Evolutionary conservation across 2,888 invertebrate species (phyloP), one percentile per base, ranked within the genome.

Genomic region (Polylopha cassiicola): DNA sequence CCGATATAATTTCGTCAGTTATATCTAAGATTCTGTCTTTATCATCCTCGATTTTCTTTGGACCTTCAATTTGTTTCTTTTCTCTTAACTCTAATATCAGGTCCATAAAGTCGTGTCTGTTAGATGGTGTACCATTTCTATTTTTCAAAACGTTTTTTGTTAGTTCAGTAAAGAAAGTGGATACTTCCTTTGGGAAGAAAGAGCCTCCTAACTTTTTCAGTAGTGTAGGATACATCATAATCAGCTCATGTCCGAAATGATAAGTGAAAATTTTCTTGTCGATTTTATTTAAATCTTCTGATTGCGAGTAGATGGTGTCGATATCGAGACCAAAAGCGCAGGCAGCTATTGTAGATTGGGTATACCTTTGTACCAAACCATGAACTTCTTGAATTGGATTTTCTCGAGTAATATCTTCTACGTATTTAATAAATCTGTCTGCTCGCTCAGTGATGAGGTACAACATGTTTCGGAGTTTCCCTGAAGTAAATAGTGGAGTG

Each of bases 391-490:
- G 30, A 3, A 30, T 30, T 10, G 15, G 28, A 1, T 22, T 20
- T 8, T 17, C 8, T 9, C 14, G n/a, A 0, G 14, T 16, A 6
- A 16, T 13, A n/a, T 11, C 4, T n/a, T 13, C 30, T 1, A 38
- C 30, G 13, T 24, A 26, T 2, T 30, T 6, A 17, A 38, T 18
- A 7, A 38, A 38, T n/a, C 6, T 15, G 5, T 30, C 24, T 1
- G 13, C 37, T 2, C 22, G 18, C 24, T 30, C 37, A 18, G 3
- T 31, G 11, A 38, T 24, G 5, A 45, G 18, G 26, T 34, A 24
- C 29, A 50, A 42, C 46, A 46, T 48, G 14, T 39, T 38, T 22
- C 33, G 43, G 18, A 43, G 24, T 26, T 43, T 46, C 9, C 43
- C 39, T 3, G 41, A 34, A 6, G 43, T 43, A 23, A 48, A 48